Percentiles rank a stretch among this genome's conserved stretches.
Evolutionary conservation across 2,797 vertebrate species (phyloP).

Genomic region (Peromyscus aztecus): DNA sequence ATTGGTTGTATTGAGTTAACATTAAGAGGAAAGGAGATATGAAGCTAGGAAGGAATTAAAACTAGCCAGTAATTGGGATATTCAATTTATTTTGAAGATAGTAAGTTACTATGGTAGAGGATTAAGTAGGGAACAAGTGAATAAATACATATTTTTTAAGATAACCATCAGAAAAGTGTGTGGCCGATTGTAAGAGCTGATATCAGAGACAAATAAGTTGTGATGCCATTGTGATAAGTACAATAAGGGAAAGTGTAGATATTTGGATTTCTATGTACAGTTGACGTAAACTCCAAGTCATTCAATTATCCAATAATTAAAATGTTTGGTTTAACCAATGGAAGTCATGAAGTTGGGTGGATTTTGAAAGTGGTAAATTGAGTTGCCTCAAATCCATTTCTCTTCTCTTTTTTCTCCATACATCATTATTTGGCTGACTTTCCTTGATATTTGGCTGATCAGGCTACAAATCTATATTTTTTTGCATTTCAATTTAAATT

Average conservation of each 20-base stretch:
- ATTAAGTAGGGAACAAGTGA: neutral
- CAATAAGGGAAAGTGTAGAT: neutral
- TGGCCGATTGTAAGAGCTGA: neutral
- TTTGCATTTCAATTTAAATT: constrained; percentile 11
- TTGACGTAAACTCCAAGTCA: neutral
- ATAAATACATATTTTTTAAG: neutral
- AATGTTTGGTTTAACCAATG: neutral
- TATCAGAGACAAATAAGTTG: neutral
- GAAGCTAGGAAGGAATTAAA: neutral
- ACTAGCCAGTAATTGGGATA: neutral
- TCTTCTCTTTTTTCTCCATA: neutral
- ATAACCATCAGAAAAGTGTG: neutral
- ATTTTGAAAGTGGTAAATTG: neutral
- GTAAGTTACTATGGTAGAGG: neutral
- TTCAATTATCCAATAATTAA: constrained; percentile 27
- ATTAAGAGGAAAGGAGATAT: neutral
- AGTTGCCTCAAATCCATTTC: neutral
- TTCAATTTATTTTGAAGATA: neutral
- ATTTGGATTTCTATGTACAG: neutral
- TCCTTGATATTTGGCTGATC: neutral
- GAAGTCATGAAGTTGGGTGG: neutral
- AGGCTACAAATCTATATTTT: neutral
- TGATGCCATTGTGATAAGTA: neutral
- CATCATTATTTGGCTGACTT: neutral
- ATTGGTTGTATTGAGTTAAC: neutral